Percentiles rank a stretch among this genome's conserved stretches.
Conservation (phyloP, 1,140 invertebrate genomes). For the Drosophila nasuta region DNA sequence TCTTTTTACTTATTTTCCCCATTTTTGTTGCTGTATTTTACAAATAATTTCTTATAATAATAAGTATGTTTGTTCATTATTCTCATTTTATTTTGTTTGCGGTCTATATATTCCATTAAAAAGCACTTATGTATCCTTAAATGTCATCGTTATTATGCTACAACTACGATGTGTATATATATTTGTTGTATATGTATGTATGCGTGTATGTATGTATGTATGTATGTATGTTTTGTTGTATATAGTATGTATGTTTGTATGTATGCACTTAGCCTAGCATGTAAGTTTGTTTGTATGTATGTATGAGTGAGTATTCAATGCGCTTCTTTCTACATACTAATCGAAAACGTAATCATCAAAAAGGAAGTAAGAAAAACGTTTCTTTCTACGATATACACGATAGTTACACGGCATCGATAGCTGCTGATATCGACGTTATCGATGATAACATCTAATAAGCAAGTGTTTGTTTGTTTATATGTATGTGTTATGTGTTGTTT, state of each 20-base stretch:
- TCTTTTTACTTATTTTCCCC: slow-evolving; percentile 11
- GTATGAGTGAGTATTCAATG: slow-evolving; percentile 14
- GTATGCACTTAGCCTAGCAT: too few species aligned
- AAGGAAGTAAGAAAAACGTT: slow-evolving; percentile 1
- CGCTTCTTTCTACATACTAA: slow-evolving; percentile 2
- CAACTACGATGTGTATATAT: slow-evolving; percentile 41
- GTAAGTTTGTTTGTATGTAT: slow-evolving; percentile 21
- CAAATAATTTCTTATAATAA: slow-evolving; percentile 44
- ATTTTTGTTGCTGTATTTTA: slow-evolving; percentile 47
- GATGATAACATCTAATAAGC: slow-evolving; percentile 10
- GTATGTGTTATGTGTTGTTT: not conserved
- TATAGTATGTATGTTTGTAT: slow-evolving; percentile 30
- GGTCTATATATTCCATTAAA: slow-evolving; percentile 79
- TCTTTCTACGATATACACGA: not conserved
- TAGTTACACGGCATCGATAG: slow-evolving; percentile 2
- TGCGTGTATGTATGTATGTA: slow-evolving; percentile 15
- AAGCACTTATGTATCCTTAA: slow-evolving; percentile 80
- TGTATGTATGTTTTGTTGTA: slow-evolving; percentile 27
- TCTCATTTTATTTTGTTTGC: slow-evolving; percentile 44
- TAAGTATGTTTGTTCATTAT: slow-evolving; percentile 44
- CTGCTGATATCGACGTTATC: slow-evolving; percentile 1
- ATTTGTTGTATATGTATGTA: slow-evolving; percentile 34
- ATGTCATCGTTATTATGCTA: slow-evolving; percentile 43
- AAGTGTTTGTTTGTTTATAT: not conserved
- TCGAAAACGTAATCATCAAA: not conserved